Evolutionary conservation across 2,888 invertebrate species (phyloP), one percentile per base, ranked within the genome.

Genomic region (Philonicus albiceps): DNA sequence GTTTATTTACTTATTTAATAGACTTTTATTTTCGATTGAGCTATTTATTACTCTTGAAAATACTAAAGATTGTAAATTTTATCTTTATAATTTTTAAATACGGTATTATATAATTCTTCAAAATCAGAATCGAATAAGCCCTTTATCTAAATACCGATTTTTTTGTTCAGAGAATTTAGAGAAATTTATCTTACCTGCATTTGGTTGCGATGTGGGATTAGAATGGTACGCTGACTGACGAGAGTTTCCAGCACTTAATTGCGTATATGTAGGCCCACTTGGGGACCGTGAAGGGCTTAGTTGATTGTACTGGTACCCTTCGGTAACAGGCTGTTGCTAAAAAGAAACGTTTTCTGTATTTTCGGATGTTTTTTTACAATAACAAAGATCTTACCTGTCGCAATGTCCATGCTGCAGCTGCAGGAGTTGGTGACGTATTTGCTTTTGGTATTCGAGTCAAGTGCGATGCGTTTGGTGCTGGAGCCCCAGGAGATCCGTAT

Each of bases 221-320:
- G 90, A 91, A 91, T 91, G 92, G 90, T 76, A 80, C 11, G 90
- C 91, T 91, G 90, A 92, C 64, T 93, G 93, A 43, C 94, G 93
- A 53, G 94, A 92, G 88, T 94, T 94, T 55, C 95, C 95, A 49
- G 95, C 95, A 90, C 96, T 95, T 22, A 96, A 92, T 90, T 96
- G 96, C 13, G 96, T 96, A 90, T 96, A 96, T 0, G 96, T 96
- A 30, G 96, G 96, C 85, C 97, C 97, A 90, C 95, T 94, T n/a
- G 97, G 97, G 27, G 96, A 96, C 90, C 96, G 94, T 86, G 96
- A 95, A 73, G 97, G 97, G 92, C 97, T 97, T 90, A 96, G 95
- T 88, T 92, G 93, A 92, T 94, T 95, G 90, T 94, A 94, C 89
- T 95, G 95, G 91, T 96, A 96, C 64, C 95, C 95, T 90, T 95